Evolutionary conservation across 35 echinoderm and acorn worm genomes (phyloP), one percentile per base, ranked within the genome.

Genomic region (Anneissia japonica): DNA sequence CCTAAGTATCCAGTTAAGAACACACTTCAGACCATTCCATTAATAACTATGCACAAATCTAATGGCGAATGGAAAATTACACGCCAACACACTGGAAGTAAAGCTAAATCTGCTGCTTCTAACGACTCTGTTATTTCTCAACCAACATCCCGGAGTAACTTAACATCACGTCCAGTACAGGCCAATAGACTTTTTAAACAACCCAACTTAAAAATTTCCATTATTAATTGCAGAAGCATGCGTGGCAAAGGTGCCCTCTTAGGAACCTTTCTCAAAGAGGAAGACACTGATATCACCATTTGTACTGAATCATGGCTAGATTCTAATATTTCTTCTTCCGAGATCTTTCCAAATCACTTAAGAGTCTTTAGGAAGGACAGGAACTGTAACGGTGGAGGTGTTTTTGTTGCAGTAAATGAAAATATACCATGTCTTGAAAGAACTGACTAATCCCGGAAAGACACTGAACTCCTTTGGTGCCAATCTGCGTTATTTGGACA

Each of bases 261-360:
- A 76, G 34, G n/a, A 76, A 76, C 74, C 28, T 76, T 76, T n/a
- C n/a, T 76, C 28, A 33, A 76, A 11, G 28, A 30, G 74, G 74
- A 76, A 33, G 34, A 76, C 28, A 26, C 74, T 76, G 74, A 76
- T 33, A 76, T 76, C 34, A 30, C 34, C n/a, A 76, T 76, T 30
- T 11, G 74, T 33, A 76, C 74, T 76, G 74, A 76, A 33, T 76
- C 74, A 30, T 76, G 74, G 74, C 74, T 76, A 33, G 74, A 76
- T 33, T 30, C 28, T 26, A 33, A 76, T 29, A 76, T 76, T 29
- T 33, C 34, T 76, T 30, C 74, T 76, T 76, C 74, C 34, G 74
- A 76, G 34, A 76, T 76, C 34, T 76, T 76, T 33, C 74, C 74
- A 30, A 33, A 76, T 33, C 7, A 76, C 74, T 33, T 76, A 30